phyloP scores from a whole-genome alignment of 2,797 vertebrate species.

The Smutsia temminckii region DNA sequence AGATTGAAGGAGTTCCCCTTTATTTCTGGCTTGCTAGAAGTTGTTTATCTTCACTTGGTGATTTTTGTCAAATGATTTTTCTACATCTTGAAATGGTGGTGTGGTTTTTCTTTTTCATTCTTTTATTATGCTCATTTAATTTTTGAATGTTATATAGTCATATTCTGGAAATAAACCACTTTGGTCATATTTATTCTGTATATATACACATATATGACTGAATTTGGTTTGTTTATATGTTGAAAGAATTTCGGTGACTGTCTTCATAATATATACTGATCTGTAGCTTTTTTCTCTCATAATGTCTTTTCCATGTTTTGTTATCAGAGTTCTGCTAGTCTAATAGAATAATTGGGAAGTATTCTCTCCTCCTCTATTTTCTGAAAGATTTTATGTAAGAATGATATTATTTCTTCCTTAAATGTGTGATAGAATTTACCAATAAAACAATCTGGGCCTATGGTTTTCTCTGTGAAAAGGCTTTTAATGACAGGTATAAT shows the following conservation, averaged over 20 bases:
- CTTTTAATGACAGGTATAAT: not conserved
- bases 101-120: not conserved
- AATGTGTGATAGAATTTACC: not conserved
- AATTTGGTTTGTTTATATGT: not conserved
- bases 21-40: not conserved
- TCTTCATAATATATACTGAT: not conserved
- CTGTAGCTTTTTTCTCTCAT: not conserved
- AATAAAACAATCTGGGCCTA: not conserved
- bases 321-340: not conserved
- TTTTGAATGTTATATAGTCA: not conserved
- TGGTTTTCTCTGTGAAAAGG: not conserved
- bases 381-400: slow-evolving; percentile 16
- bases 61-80: not conserved
- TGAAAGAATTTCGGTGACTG: not conserved
- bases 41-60: not conserved
- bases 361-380: not conserved
- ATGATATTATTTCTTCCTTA: not conserved
- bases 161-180: not conserved
- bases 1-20: not conserved
- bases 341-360: not conserved
- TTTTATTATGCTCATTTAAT: not conserved
- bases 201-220: not conserved
- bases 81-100: not conserved
- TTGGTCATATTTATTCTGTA: not conserved
- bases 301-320: slow-evolving; percentile 1